These are phyloP conservation scores for Drosophila peninsularis DNA, from an alignment of 2,888 invertebrate species.

Conservation along the genomic window DNA sequence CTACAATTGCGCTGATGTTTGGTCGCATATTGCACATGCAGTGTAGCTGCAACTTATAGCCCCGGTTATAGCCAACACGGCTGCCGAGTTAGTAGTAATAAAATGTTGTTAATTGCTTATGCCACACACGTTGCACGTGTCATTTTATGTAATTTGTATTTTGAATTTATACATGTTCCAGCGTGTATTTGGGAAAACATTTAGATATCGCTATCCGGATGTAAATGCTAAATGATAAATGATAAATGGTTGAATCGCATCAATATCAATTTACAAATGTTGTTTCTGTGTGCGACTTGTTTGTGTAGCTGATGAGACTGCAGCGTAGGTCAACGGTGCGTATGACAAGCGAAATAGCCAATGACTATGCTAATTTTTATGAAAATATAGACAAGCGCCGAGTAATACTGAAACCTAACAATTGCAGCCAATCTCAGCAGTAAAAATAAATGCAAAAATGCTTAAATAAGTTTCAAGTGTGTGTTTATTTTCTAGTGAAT, in stretches of 20 bases:
- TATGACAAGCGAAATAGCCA: conserved; percentile 26
- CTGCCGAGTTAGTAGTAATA: conserved; percentile 27
- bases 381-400: conserved; percentile 15
- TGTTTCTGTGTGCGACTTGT: conserved; percentile 8
- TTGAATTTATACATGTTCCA: conserved; percentile 4
- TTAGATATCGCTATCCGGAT: conserved; percentile 17
- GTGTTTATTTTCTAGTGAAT: conserved; percentile 40
- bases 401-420: conserved; percentile 20
- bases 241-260: conserved; percentile 24
- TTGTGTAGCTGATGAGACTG: conserved; percentile 6
- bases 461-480: conserved; percentile 20
- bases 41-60: conserved; percentile 52
- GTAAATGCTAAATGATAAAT: conserved; percentile 14
- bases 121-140: conserved; percentile 59
- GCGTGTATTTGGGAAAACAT: conserved; percentile 26
- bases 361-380: conserved; percentile 12
- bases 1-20: conserved; percentile 23
- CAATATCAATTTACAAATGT: conserved; percentile 45
- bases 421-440: conserved; percentile 16
- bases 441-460: conserved; percentile 3
- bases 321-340: conserved; percentile 37
- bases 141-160: conserved; percentile 50
- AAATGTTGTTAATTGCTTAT: conserved; percentile 73
- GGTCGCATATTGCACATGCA: conserved; percentile 27
- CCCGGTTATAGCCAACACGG: conserved; percentile 11